These are phyloP conservation scores for Heterotis niloticus DNA, from an alignment of 2,113 vertebrate genomes.

Conservation along the genomic window DNA sequence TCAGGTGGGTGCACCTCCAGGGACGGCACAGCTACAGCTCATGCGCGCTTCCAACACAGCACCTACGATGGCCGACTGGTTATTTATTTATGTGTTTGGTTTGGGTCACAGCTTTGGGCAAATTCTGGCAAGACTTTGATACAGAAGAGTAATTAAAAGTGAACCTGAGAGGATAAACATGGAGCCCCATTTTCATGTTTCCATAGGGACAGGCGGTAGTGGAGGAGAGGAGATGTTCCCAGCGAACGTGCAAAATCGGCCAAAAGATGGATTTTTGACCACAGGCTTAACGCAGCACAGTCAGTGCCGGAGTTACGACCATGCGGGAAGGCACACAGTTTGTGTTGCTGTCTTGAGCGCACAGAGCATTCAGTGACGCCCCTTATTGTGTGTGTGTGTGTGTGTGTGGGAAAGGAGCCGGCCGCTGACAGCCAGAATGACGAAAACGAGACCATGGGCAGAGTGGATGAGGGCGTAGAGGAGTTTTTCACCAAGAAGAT, in stretches of 20 bases:
- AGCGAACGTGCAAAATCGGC: not conserved
- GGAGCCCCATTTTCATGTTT: too few relatives aligned
- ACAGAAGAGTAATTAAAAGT: too few relatives aligned
- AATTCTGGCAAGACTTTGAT: too few relatives aligned
- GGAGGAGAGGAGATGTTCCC: too few relatives aligned
- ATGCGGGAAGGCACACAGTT: too few relatives aligned
- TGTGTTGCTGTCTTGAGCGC: too few relatives aligned
- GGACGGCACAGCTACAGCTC: not conserved
- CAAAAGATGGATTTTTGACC: not conserved
- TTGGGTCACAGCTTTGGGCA: too few relatives aligned
- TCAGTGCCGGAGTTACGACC: not conserved
- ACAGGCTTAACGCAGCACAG: not conserved
- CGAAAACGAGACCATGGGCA: slow-evolving; percentile 74
- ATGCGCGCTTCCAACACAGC: not conserved
- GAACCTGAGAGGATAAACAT: too few relatives aligned
- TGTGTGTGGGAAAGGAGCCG: slow-evolving; percentile 62
- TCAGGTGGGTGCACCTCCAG: not conserved
- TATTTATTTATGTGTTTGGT: too few relatives aligned
- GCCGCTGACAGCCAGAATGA: slow-evolving; percentile 74
- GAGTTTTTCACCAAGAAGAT: slow-evolving; percentile 94
- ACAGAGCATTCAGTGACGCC: slow-evolving; percentile 29
- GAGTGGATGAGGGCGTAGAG: slow-evolving; percentile 89
- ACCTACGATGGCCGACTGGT: not conserved
- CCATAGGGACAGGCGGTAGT: too few relatives aligned
- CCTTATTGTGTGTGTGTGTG: slow-evolving; percentile 27